Evolutionary conservation across 2,113 vertebrate genomes (phyloP).

Genomic region (Scartelaos histophorus): DNA sequence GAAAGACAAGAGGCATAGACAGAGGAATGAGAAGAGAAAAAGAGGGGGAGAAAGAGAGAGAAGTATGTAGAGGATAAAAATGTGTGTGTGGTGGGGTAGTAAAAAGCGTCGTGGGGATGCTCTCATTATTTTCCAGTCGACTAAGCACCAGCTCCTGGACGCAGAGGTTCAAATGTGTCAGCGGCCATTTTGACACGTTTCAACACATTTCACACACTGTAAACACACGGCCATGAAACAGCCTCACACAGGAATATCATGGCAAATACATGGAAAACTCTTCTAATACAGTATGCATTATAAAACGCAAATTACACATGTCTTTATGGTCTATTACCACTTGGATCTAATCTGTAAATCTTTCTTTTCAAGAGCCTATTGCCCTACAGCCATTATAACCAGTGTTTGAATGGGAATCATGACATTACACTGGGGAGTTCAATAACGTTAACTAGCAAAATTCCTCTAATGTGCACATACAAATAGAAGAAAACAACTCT

Average conservation of each 20-base stretch:
- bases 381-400: background rate
- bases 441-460: too few relatives aligned
- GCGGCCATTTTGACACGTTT: conserved; percentile 14
- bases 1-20: background rate
- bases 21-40: background rate
- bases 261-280: background rate
- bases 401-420: background rate
- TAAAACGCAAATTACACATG: background rate
- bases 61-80: background rate
- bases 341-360: conserved; percentile 5
- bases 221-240: conserved; percentile 4
- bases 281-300: background rate
- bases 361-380: background rate
- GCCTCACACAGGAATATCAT: background rate
- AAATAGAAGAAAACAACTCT: too few relatives aligned
- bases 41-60: background rate
- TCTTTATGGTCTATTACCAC: background rate
- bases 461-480: too few relatives aligned
- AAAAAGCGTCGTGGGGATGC: conserved; percentile 34
- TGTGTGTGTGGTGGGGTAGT: conserved; percentile 17
- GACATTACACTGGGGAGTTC: too few relatives aligned
- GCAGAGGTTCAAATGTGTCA: conserved; percentile 29
- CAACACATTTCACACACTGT: conserved; percentile 16
- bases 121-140: conserved; percentile 58
- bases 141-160: conserved; percentile 40